phyloP scores from a whole-genome alignment of 2,888 invertebrate genomes.

The Lasiommata megera region DNA sequence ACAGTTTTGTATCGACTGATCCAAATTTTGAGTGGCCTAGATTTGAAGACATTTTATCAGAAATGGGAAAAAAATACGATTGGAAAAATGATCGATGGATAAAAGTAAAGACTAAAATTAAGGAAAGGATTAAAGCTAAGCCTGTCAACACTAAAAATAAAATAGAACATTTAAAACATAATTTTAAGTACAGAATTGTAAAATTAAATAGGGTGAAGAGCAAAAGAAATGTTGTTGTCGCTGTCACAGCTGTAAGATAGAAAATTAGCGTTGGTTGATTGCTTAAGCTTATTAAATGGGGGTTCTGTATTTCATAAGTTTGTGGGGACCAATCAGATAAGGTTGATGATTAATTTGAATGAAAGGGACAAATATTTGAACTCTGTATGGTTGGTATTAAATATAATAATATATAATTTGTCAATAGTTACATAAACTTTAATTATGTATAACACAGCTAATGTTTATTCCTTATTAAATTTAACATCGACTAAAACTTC shows the following conservation, averaged over 20 bases:
- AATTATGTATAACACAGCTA: neutral
- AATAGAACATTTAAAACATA: slow-evolving; percentile 59
- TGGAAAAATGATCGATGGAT: slow-evolving; percentile 77
- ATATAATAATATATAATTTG: neutral
- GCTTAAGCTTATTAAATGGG: slow-evolving; percentile 11
- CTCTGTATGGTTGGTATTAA: neutral
- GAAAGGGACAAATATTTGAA: neutral
- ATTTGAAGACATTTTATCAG: slow-evolving; percentile 66
- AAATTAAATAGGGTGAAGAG: slow-evolving; percentile 68
- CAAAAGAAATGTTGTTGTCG: slow-evolving; percentile 69
- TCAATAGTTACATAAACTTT: too few relatives aligned
- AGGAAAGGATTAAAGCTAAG: slow-evolving; percentile 32
- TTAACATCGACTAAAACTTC: slow-evolving; percentile 1
- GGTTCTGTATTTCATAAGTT: slow-evolving; percentile 53
- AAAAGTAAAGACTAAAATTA: slow-evolving; percentile 63
- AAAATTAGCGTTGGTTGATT: neutral
- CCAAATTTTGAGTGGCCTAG: slow-evolving; percentile 54
- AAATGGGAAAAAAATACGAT: slow-evolving; percentile 67
- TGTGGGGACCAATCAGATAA: slow-evolving; percentile 65
- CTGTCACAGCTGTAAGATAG: slow-evolving; percentile 75
- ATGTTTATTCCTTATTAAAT: slow-evolving; percentile 4
- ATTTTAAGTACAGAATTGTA: slow-evolving; percentile 68
- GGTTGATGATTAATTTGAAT: slow-evolving; percentile 33
- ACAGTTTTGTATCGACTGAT: neutral
- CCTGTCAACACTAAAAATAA: slow-evolving; percentile 40